These are phyloP conservation scores for Actenoides hombroni DNA, from an alignment of 2,113 vertebrate species.

Conservation along the genomic window DNA sequence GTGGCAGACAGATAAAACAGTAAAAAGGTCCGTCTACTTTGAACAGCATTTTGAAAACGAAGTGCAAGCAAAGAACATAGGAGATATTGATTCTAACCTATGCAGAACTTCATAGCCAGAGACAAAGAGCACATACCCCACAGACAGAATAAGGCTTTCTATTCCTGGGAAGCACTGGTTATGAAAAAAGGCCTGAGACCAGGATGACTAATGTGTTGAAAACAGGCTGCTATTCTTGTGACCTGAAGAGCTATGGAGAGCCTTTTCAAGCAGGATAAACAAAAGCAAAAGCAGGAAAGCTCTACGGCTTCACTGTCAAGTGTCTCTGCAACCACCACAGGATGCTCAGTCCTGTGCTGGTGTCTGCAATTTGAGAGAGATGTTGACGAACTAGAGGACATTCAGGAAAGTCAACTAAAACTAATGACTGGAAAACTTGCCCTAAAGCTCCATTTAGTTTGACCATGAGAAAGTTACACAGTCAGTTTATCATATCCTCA, in stretches of 20 bases:
- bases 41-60: background rate
- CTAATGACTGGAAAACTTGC: background rate
- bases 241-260: slow-evolving; percentile 60
- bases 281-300: slow-evolving; percentile 14
- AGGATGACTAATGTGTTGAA: slow-evolving; percentile 35
- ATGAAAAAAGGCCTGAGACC: slow-evolving; percentile 12
- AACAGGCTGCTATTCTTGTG: slow-evolving; percentile 57
- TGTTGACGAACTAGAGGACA: background rate
- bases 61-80: background rate
- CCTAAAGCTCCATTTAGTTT: background rate
- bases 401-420: background rate
- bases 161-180: slow-evolving; percentile 22
- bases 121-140: background rate
- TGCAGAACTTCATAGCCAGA: background rate
- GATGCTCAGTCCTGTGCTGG: background rate
- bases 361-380: background rate
- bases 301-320: background rate
- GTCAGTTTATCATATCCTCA: background rate
- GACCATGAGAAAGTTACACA: background rate
- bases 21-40: background rate
- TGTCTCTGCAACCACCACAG: background rate
- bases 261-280: slow-evolving; percentile 44
- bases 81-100: background rate
- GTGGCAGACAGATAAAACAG: background rate
- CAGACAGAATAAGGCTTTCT: background rate